phyloP scores from a whole-genome alignment of 2,797 vertebrate genomes.

The Sphenodon punctatus region DNA sequence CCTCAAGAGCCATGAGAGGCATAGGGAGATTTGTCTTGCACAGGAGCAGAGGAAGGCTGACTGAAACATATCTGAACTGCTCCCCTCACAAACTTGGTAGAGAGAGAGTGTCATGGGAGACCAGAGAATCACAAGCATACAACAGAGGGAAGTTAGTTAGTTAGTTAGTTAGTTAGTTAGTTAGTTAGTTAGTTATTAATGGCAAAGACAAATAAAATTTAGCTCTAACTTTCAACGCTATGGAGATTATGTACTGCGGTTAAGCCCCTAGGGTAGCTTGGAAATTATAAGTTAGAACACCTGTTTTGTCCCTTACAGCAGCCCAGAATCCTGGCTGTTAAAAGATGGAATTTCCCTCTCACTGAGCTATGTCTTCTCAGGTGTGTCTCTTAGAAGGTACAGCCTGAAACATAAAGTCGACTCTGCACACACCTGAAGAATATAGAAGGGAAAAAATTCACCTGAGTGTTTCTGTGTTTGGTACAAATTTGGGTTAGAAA shows the following conservation, averaged over 20 bases:
- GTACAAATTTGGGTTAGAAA: not conserved
- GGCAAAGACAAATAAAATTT: too few species aligned
- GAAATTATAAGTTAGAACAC: not conserved
- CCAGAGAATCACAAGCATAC: too few species aligned
- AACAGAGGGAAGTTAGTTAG: too few species aligned
- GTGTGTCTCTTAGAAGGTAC: not conserved
- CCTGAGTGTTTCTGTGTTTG: not conserved
- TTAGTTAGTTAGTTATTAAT: too few species aligned
- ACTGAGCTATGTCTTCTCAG: not conserved
- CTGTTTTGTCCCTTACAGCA: not conserved
- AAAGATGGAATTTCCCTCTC: not conserved
- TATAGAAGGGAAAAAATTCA: not conserved
- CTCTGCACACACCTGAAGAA: not conserved
- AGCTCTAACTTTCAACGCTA: too few species aligned
- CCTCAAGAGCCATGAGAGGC: not conserved
- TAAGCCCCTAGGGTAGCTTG: not conserved
- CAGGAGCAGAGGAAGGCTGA: fast-evolving
- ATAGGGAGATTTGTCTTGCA: not conserved
- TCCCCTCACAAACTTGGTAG: not conserved
- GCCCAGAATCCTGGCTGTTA: not conserved
- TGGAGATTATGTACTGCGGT: not conserved
- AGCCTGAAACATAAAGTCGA: not conserved
- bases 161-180: too few species aligned
- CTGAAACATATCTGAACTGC: not conserved
- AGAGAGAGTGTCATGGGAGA: too few species aligned